These are phyloP conservation scores for Lepidocyrtinus sp. DNA, from an alignment of 2,888 invertebrate species.

Conservation along the genomic window DNA sequence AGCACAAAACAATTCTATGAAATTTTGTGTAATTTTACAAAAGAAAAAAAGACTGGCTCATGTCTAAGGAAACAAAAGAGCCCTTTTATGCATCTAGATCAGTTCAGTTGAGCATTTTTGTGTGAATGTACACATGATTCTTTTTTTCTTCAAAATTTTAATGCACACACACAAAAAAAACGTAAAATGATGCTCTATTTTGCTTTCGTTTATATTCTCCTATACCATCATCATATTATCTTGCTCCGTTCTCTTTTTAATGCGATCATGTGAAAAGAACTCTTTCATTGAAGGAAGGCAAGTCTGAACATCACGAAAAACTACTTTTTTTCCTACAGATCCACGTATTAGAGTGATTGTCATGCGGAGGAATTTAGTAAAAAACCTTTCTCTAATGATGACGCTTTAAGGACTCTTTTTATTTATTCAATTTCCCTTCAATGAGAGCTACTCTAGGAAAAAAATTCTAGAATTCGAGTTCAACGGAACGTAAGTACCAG, in stretches of 20 bases:
- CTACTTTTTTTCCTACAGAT: neutral
- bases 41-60: neutral
- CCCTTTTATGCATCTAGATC: neutral
- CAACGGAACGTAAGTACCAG: no score
- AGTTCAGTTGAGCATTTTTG: neutral
- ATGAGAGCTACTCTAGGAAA: neutral
- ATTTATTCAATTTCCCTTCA: neutral
- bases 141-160: neutral
- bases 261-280: slow-evolving; percentile 21
- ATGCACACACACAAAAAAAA: neutral
- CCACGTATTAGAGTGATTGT: neutral
- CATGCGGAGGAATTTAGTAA: neutral
- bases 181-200: neutral
- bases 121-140: neutral
- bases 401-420: slow-evolving; percentile 17
- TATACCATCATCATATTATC: neutral
- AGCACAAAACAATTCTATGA: neutral
- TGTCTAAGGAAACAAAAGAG: neutral
- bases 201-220: neutral
- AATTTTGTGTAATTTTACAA: neutral
- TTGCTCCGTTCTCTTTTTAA: slow-evolving; percentile 19
- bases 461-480: neutral
- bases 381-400: neutral
- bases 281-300: slow-evolving; percentile 1
- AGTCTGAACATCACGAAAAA: neutral